phyloP scores from a whole-genome alignment of 2,797 vertebrate species.

The Decapterus maruadsi region DNA sequence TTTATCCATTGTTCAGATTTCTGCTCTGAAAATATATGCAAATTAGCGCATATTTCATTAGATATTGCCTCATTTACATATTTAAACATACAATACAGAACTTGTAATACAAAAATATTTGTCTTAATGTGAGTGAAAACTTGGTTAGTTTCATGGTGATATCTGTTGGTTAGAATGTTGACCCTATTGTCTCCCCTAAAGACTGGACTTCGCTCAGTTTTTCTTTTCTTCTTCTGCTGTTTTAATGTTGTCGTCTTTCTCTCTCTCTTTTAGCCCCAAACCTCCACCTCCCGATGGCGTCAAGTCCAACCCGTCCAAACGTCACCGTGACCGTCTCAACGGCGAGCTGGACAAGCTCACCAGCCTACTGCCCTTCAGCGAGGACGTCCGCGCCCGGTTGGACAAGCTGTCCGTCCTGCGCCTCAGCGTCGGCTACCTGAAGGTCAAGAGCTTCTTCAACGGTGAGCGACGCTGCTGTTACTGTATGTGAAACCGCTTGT shows the following conservation, averaged over 20 bases:
- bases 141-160: too few species aligned
- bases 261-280: constrained; percentile 75
- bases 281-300: constrained; percentile 75
- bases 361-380: constrained; percentile 87
- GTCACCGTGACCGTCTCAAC: constrained; percentile 88
- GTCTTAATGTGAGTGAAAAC: too few species aligned
- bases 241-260: neutral
- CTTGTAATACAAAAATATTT: too few species aligned
- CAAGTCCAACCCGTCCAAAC: constrained; percentile 91
- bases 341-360: constrained; percentile 88
- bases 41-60: too few species aligned
- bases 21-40: too few species aligned
- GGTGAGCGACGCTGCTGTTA: constrained; percentile 76
- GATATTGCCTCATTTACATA: too few species aligned
- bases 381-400: constrained; percentile 85
- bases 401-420: constrained; percentile 90
- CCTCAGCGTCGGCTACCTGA: constrained; percentile 89
- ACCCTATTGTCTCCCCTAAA: too few species aligned
- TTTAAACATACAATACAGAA: too few species aligned
- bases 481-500: too few species aligned
- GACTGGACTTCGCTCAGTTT: too few species aligned
- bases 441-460: constrained; percentile 89
- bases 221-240: neutral
- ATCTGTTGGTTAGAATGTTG: too few species aligned
- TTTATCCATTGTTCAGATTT: too few species aligned